Evolutionary conservation across 2,888 invertebrate species (phyloP), one percentile per base, ranked within the genome.

Genomic region (Epiblema foenella): DNA sequence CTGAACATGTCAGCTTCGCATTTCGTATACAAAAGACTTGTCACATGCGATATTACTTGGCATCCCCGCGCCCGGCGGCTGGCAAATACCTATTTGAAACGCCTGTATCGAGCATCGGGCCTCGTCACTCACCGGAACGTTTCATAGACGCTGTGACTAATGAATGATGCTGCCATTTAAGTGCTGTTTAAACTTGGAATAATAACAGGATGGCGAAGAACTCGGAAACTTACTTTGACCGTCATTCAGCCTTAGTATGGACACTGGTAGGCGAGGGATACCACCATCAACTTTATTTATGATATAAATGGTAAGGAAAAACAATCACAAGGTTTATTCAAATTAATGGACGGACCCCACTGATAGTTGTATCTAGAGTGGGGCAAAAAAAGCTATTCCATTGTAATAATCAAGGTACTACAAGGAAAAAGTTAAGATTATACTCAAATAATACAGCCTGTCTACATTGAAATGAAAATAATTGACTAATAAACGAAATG

Each of bases 31-130:
- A 85, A 85, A 82, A 78, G 79, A 74, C 75, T 78, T 77, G 77
- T 77, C 79, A 75, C 65, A 68, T 57, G 57, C 79, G 80, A 81
- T 82, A 82, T 84, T 83, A 80, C 77, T n/a, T 73, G 75, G 77
- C 78, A 83, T 85, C 85, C 81, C 80, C 39, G 78, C 65, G 64
- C 73, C 74, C 82, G 85, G 84, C 84, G 79, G 79, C 79, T 80
- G 81, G 82, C 85, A 83, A 85, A 85, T 65, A 65, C 70, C 60
- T 66, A 71, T 67, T 67, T 24, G 67, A 70, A 65, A 42, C 69
- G 69, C 49, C 46, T 66, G 60, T 71, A 71, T 71, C 68, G 62
- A 63, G 46, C 62, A 56, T 54, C 59, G 65, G 65, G 59, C 64
- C 59, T 20, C n/a, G 71, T 71, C 71, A 67, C 71, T 71, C 71